phyloP scores from a whole-genome alignment of 2,888 invertebrate species.

The Phalangium opilio region DNA sequence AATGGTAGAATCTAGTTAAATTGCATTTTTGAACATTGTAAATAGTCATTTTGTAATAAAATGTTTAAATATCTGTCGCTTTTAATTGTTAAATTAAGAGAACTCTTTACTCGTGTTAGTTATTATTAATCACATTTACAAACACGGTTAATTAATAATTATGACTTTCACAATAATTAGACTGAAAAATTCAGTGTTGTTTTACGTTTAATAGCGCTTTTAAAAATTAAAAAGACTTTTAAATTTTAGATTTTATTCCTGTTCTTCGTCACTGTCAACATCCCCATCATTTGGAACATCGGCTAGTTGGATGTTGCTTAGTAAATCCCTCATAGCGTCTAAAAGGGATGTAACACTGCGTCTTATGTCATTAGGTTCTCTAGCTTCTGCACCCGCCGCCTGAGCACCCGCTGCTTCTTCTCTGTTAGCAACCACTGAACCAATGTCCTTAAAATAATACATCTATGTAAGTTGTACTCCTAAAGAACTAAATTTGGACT shows the following conservation, averaged over 20 bases:
- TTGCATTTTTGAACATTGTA: too few species aligned
- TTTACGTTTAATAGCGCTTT: background rate
- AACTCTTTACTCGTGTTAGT: too few species aligned
- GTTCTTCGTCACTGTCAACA: conserved; percentile 24
- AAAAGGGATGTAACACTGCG: conserved; percentile 49
- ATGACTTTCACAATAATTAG: too few species aligned
- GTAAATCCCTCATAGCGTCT: conserved; percentile 54
- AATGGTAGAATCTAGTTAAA: too few species aligned
- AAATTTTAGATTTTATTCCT: conserved; percentile 3
- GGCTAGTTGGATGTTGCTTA: conserved; percentile 46
- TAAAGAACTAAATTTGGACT: background rate
- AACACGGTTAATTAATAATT: too few species aligned
- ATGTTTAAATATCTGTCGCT: too few species aligned
- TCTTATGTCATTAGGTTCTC: conserved; percentile 37
- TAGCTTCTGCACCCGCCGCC: too few species aligned
- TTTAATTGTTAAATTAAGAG: too few species aligned
- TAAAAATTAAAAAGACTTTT: background rate
- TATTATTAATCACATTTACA: too few species aligned
- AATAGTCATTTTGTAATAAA: too few species aligned
- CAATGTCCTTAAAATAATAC: conserved; percentile 1
- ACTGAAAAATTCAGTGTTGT: too few species aligned
- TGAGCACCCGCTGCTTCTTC: conserved; percentile 20
- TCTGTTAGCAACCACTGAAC: conserved; percentile 6
- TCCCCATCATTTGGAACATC: conserved; percentile 39
- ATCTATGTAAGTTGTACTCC: background rate